Evolutionary conservation across 1,140 invertebrate genomes (phyloP), one percentile per base, ranked within the genome.

Genomic region (Mesaphorura yosii): DNA sequence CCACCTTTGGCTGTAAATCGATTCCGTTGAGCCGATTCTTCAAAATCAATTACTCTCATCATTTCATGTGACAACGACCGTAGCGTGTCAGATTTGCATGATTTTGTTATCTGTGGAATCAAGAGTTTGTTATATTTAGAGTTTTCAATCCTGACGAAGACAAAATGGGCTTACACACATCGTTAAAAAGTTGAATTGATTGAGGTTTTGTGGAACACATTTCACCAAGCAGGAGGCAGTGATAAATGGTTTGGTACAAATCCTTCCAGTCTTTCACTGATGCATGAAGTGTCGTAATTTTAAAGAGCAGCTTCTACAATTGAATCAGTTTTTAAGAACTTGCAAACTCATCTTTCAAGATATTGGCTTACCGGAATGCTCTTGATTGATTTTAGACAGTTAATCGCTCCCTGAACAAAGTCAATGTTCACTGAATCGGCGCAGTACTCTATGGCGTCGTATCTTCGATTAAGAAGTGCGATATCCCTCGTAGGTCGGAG

Each of bases 1-100:
- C 79, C 80, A 31, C 71, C 62, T 61, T 79, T 81, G 0, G 85
- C 78, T 1, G 77, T 75, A 64, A 85, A 80, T 63, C 77, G 75
- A 47, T 75, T 74, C 58, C 78, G 73, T 5, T 67, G 64, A 58
- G 74, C 77, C 15, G 78, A 79, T 45, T 78, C 69, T 17, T 80
- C 76, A 64, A 86, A 81, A 65, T 87, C 82, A 49, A 86, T 74
- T 58, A 81, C 73, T 31, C 69, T 64, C 22, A 71, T 69, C 44
- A 75, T 70, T 37, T 73, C 72, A 46, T 73, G 70, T 40, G 69
- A 68, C 3, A 77, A 69, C 59, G 74, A 70, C 3, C 34, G 26
- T 15, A 51, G 31, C 4, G 27, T 19, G 7, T 6, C 20, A 15
- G 19, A 5, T 38, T 38, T 50, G 17, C 48, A 38, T 19, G 14